phyloP scores from a whole-genome alignment of 2,888 invertebrate species.

The Habrosyne pyritoides region DNA sequence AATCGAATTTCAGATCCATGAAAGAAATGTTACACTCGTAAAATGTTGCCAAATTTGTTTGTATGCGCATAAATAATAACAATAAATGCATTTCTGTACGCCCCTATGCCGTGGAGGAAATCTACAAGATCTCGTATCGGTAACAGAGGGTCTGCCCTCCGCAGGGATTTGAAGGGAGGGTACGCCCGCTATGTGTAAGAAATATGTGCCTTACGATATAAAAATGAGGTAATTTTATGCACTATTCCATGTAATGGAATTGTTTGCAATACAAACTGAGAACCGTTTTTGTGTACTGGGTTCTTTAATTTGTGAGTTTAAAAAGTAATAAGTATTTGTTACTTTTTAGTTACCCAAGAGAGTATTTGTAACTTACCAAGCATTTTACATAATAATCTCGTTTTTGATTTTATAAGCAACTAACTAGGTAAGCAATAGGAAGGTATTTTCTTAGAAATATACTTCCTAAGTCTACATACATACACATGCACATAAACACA shows the following conservation, averaged over 20 bases:
- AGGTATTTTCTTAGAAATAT: too few relatives aligned
- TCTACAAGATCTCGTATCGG: slow-evolving; percentile 51
- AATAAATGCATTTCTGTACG: slow-evolving; percentile 69
- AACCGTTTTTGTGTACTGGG: not conserved
- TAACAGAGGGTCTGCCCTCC: slow-evolving; percentile 50
- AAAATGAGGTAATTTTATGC: slow-evolving; percentile 79
- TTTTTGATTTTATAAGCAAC: too few relatives aligned
- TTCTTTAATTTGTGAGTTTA: not conserved
- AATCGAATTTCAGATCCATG: slow-evolving; percentile 71
- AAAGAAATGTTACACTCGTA: slow-evolving; percentile 69
- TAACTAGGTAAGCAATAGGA: too few relatives aligned
- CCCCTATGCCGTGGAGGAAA: slow-evolving; percentile 51
- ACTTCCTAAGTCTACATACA: too few relatives aligned
- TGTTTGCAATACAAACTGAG: slow-evolving; percentile 17
- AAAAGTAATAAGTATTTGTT: not conserved
- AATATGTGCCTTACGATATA: slow-evolving; percentile 64
- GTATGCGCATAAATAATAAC: slow-evolving; percentile 71
- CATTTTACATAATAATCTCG: too few relatives aligned
- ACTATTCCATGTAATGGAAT: slow-evolving; percentile 59
- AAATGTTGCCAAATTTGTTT: slow-evolving; percentile 68
- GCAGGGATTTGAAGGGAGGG: slow-evolving; percentile 51
- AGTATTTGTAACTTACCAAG: too few relatives aligned
- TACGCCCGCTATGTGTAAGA: slow-evolving; percentile 52
- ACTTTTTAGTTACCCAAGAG: too few relatives aligned
- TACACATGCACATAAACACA: too few relatives aligned